phyloP scores from a whole-genome alignment of 2,888 invertebrate species.

The Aphodius granarius region DNA sequence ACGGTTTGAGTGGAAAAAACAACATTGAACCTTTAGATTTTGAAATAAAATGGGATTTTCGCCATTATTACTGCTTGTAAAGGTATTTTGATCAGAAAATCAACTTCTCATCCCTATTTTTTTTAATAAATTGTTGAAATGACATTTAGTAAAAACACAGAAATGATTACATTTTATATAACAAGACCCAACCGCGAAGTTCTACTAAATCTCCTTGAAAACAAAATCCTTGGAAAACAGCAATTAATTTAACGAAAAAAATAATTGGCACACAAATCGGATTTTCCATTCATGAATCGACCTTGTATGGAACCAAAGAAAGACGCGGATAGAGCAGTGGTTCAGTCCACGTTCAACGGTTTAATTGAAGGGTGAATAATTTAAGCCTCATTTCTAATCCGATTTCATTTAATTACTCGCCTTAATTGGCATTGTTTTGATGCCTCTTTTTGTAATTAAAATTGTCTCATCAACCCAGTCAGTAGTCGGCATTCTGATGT shows the following conservation, averaged over 20 bases:
- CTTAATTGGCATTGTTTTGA: slow-evolving; percentile 22
- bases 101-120: too few relatives aligned
- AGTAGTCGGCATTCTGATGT: neutral
- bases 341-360: neutral
- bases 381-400: slow-evolving; percentile 13
- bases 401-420: slow-evolving; percentile 19
- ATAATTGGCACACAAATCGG: neutral
- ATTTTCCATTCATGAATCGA: neutral
- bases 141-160: too few relatives aligned
- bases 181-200: too few relatives aligned
- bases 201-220: too few relatives aligned
- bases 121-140: too few relatives aligned
- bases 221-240: neutral
- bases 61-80: too few relatives aligned
- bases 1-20: too few relatives aligned
- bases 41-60: too few relatives aligned
- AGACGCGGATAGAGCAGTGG: neutral
- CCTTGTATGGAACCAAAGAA: neutral
- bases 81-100: too few relatives aligned
- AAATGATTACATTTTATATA: too few relatives aligned
- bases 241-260: neutral
- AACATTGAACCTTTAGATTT: too few relatives aligned
- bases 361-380: slow-evolving; percentile 20
- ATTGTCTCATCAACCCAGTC: neutral
- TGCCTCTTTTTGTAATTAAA: slow-evolving; percentile 11